These are phyloP conservation scores for Vesta saturnalis DNA, from an alignment of 2,888 invertebrate species.

Conservation along the genomic window DNA sequence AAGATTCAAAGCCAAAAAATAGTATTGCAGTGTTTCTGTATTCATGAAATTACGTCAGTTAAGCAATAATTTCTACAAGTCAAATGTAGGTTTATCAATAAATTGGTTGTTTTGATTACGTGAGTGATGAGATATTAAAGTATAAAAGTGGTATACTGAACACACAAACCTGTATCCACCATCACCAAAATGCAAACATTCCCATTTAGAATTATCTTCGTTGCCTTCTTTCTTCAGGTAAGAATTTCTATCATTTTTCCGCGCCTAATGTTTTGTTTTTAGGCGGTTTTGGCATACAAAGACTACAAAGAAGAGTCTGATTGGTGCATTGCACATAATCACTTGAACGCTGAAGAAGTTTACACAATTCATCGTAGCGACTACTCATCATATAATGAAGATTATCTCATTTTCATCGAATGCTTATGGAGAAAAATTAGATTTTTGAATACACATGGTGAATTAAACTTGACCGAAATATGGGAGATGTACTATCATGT, in stretches of 20 bases:
- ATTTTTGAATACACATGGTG: constrained; percentile 1
- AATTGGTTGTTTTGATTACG: too few relatives aligned
- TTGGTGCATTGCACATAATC: background rate
- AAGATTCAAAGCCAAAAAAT: too few relatives aligned
- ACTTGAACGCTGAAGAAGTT: background rate
- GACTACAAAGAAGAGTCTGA: background rate
- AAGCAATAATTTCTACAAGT: too few relatives aligned
- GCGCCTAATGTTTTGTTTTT: background rate
- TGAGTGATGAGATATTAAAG: too few relatives aligned
- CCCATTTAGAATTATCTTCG: background rate
- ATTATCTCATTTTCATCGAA: constrained; percentile 9
- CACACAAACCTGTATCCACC: background rate
- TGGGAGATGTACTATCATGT: constrained; percentile 3
- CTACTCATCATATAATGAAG: background rate
- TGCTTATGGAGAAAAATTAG: constrained; percentile 13
- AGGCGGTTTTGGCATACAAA: background rate
- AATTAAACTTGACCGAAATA: background rate
- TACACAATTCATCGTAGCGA: background rate
- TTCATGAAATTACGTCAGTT: too few relatives aligned
- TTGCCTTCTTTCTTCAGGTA: background rate
- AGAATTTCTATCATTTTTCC: background rate
- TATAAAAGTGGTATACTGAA: too few relatives aligned
- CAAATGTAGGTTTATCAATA: too few relatives aligned
- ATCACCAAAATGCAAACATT: background rate
- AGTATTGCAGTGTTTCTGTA: too few relatives aligned